phyloP scores from a whole-genome alignment of 2,113 vertebrate genomes.

The Tretioscincus oriximinensis region DNA sequence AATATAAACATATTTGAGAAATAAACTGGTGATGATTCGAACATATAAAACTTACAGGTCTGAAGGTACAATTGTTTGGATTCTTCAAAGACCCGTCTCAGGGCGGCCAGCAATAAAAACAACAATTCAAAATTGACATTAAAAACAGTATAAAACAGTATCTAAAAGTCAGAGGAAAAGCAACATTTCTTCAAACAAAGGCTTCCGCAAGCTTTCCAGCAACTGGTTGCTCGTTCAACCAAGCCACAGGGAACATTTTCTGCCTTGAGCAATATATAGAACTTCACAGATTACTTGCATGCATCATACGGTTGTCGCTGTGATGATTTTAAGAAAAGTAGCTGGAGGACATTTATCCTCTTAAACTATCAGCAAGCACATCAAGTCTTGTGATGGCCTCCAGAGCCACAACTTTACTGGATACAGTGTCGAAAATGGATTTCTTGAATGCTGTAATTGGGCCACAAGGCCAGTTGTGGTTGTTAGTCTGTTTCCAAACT shows the following conservation, averaged over 20 bases:
- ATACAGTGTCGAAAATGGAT: neutral
- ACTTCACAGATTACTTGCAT: neutral
- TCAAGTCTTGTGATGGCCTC: neutral
- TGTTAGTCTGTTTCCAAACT: neutral
- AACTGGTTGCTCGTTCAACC: constrained; percentile 1
- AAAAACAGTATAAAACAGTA: too few relatives aligned
- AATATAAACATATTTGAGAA: neutral
- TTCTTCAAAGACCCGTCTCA: neutral
- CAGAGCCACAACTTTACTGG: neutral
- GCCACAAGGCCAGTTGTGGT: fast-evolving
- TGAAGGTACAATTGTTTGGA: neutral
- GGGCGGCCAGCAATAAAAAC: too few relatives aligned
- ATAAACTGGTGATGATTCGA: too few relatives aligned
- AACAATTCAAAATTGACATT: too few relatives aligned
- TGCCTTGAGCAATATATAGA: neutral
- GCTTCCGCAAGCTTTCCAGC: neutral
- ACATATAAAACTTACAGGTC: neutral
- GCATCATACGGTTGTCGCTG: neutral
- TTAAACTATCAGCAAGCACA: neutral
- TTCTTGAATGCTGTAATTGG: neutral
- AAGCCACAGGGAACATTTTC: neutral
- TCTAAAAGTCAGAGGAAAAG: too few relatives aligned
- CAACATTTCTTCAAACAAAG: neutral
- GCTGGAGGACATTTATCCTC: neutral
- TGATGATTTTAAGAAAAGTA: neutral